Evolutionary conservation across 2,113 vertebrate species (phyloP).

Genomic region (Pluvialis apricaria): DNA sequence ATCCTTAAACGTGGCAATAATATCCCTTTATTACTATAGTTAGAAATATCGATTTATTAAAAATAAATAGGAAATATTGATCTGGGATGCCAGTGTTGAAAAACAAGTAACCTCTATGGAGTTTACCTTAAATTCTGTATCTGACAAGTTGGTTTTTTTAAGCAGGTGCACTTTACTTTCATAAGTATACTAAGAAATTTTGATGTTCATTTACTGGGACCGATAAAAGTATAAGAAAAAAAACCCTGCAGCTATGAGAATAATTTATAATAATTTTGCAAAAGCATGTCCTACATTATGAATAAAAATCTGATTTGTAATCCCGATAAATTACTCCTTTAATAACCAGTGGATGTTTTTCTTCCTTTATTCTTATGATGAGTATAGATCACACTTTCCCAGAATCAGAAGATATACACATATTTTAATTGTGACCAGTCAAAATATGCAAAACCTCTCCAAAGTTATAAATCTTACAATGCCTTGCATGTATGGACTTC

Average conservation of each 20-base stretch:
- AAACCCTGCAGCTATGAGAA: not conserved
- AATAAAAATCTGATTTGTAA: constrained; percentile 16
- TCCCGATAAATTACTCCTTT: not conserved
- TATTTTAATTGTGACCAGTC: not conserved
- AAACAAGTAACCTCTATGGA: not conserved
- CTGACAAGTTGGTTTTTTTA: not conserved
- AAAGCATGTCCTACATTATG: not conserved
- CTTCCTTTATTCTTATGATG: not conserved
- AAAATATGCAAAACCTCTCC: not conserved
- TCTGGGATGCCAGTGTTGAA: not conserved
- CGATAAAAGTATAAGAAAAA: not conserved
- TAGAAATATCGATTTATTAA: not conserved
- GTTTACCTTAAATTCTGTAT: not conserved
- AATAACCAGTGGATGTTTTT: not conserved
- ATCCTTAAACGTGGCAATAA: not conserved
- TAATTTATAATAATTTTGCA: constrained; percentile 8
- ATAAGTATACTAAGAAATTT: not conserved
- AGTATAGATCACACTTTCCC: not conserved
- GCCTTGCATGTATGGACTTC: not conserved
- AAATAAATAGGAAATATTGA: not conserved
- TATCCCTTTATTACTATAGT: not conserved
- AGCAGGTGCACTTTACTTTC: not conserved
- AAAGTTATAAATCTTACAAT: not conserved
- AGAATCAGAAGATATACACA: not conserved
- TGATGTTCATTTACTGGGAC: not conserved